Percentiles rank a stretch among this genome's conserved stretches.
Conservation (phyloP, 2,113 vertebrate genomes). For the Hyperoodon ampullatus region DNA sequence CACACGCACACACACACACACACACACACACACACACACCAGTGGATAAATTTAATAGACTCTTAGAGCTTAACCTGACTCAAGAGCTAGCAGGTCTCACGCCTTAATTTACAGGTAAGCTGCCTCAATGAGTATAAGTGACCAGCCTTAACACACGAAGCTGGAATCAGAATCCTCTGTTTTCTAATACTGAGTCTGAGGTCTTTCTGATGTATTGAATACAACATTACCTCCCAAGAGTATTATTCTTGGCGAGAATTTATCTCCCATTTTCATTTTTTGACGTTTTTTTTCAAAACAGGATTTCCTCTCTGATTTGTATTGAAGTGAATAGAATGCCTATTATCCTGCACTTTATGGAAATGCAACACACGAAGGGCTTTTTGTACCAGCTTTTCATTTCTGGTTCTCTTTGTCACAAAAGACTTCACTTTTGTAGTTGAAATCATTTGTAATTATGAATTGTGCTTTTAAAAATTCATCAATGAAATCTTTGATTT, state of each 20-base stretch:
- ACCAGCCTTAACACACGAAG: neutral
- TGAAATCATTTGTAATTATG: slow-evolving; percentile 72
- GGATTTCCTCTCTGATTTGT: slow-evolving; percentile 22
- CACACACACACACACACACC: neutral
- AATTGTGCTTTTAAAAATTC: slow-evolving; percentile 72
- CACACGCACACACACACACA: neutral
- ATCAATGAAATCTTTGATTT: slow-evolving; percentile 78
- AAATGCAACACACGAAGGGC: slow-evolving; percentile 31
- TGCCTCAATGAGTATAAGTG: neutral
- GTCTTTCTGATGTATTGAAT: neutral
- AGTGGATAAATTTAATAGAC: neutral
- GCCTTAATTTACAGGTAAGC: neutral
- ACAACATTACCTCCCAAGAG: neutral
- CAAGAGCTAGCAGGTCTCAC: neutral
- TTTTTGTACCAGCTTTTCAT: slow-evolving; percentile 72
- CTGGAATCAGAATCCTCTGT: neutral
- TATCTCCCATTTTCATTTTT: slow-evolving; percentile 42
- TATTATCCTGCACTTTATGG: slow-evolving; percentile 44
- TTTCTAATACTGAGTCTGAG: neutral
- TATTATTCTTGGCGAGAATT: neutral
- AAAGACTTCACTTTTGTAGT: slow-evolving; percentile 65
- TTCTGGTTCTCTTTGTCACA: slow-evolving; percentile 64
- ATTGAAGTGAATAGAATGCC: neutral
- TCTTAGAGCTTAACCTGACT: neutral
- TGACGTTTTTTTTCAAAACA: neutral